These are phyloP conservation scores for Cardiocondyla obscurior DNA, from an alignment of 1,140 invertebrate species.

Conservation along the genomic window DNA sequence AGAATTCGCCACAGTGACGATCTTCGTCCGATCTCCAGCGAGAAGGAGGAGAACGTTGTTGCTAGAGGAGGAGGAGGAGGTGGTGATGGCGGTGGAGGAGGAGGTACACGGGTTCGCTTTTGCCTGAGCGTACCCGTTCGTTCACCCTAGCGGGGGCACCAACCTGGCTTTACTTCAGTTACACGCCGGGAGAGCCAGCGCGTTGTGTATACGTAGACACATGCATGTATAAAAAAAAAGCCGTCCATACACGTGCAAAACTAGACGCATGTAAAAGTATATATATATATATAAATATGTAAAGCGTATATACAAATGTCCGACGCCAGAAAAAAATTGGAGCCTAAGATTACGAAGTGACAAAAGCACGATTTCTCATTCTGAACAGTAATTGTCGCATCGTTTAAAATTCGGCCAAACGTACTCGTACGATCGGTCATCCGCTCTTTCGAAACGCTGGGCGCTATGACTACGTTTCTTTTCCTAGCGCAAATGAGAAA, in stretches of 20 bases:
- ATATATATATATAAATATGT: background rate
- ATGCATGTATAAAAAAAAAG: background rate
- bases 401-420: background rate
- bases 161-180: constrained; percentile 84
- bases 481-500: background rate
- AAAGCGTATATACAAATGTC: background rate
- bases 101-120: constrained; percentile 80
- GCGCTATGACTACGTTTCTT: background rate
- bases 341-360: background rate
- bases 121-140: constrained; percentile 82
- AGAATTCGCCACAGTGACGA: constrained; percentile 63
- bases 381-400: background rate
- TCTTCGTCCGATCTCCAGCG: constrained; percentile 44
- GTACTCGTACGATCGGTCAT: background rate
- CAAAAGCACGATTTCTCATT: background rate
- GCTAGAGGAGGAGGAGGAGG: constrained; percentile 72
- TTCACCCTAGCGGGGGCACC: constrained; percentile 84
- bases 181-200: constrained; percentile 78
- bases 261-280: background rate
- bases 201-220: constrained; percentile 71
- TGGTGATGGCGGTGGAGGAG: constrained; percentile 73
- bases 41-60: constrained; percentile 67
- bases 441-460: background rate
- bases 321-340: background rate
- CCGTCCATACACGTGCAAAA: background rate